phyloP scores from a whole-genome alignment of 2,113 vertebrate genomes.

The Bubo scandiacus region DNA sequence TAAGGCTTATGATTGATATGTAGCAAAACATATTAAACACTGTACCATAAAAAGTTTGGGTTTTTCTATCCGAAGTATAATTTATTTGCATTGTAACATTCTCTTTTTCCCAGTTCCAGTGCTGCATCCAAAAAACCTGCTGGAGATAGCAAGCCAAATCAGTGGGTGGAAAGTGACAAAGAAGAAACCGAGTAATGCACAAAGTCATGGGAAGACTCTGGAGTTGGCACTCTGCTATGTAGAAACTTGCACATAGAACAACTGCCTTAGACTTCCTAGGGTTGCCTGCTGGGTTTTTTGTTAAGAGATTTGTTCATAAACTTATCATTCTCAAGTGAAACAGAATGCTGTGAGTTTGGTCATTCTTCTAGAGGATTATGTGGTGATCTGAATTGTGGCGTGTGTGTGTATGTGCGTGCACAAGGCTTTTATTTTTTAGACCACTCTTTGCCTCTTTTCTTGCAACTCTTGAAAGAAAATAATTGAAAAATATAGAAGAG shows the following conservation, averaged over 20 bases:
- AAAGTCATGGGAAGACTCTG: conserved; percentile 39
- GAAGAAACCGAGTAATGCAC: conserved; percentile 25
- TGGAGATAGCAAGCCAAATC: conserved; percentile 55
- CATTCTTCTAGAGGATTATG: conserved; percentile 38
- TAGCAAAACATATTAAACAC: neutral
- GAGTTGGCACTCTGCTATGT: conserved; percentile 4
- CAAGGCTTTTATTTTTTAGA: conserved; percentile 59
- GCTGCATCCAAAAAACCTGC: conserved; percentile 23
- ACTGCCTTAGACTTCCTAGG: conserved; percentile 61
- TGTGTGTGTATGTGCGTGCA: conserved; percentile 29
- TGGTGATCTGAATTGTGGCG: conserved; percentile 43
- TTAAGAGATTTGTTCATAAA: conserved; percentile 20
- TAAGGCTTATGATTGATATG: neutral
- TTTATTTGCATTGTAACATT: neutral
- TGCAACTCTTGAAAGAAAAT: conserved; percentile 52
- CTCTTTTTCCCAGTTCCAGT: conserved; percentile 24
- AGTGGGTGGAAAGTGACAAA: conserved; percentile 31
- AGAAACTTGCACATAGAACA: conserved; percentile 55
- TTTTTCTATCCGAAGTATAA: neutral
- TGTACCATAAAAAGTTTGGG: neutral
- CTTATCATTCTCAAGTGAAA: conserved; percentile 43
- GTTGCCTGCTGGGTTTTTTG: neutral
- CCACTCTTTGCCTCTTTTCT: conserved; percentile 14
- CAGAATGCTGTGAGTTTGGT: conserved; percentile 62
- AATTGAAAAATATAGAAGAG: conserved; percentile 55